Evolutionary conservation across 35 echinoderm and acorn worm species (phyloP).

Genomic region (Lytechinus variegatus): DNA sequence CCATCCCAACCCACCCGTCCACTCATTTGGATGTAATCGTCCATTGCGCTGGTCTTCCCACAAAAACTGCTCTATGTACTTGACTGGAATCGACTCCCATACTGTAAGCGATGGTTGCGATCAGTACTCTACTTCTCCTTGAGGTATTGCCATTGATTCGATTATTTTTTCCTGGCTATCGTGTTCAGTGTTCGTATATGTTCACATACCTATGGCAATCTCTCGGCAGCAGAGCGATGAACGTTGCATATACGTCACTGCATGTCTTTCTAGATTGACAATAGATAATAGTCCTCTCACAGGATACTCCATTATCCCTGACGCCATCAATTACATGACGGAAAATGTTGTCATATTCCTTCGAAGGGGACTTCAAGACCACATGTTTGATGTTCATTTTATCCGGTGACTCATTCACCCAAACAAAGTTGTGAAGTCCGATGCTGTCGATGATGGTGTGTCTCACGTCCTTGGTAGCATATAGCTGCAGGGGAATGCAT

Average conservation of each 20-base stretch:
- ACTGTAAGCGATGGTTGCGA: conserved; percentile 40
- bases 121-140: neutral
- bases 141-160: neutral
- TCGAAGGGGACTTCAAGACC: neutral
- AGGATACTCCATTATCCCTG: neutral
- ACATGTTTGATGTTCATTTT: neutral
- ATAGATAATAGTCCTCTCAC: neutral
- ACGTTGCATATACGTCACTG: neutral
- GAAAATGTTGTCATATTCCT: neutral
- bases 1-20: conserved; percentile 42
- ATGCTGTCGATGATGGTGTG: neutral
- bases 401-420: conserved; percentile 4
- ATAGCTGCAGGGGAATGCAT: too few species aligned
- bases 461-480: conserved; percentile 21
- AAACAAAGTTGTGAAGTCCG: neutral
- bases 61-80: neutral
- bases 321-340: neutral
- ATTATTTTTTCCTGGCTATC: neutral
- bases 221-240: neutral
- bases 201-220: neutral
- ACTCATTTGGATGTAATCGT: conserved; percentile 51
- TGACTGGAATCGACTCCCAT: neutral
- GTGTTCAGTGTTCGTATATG: neutral
- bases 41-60: neutral
- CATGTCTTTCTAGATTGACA: neutral